Percentiles rank a stretch among this genome's conserved stretches.
Evolutionary conservation across 2,888 invertebrate species (phyloP).

Genomic region (Amphipoea oculea): DNA sequence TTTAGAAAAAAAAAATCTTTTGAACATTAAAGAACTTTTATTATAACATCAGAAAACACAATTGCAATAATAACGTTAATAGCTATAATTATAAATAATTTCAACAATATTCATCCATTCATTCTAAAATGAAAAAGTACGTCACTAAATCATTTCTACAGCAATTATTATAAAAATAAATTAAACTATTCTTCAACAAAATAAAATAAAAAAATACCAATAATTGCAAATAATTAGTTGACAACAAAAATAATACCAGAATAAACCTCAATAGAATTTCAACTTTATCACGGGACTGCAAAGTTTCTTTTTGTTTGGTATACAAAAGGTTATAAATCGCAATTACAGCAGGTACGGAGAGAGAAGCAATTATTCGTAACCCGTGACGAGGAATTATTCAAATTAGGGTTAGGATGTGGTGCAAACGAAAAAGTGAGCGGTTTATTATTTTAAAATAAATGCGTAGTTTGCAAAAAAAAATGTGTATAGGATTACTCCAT

Average conservation of each 20-base stretch:
- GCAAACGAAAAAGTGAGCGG: constrained; percentile 26
- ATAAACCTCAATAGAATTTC: constrained; percentile 5
- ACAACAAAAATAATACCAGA: constrained; percentile 30
- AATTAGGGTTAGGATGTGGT: constrained; percentile 67
- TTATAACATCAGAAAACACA: neutral
- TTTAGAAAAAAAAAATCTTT: neutral
- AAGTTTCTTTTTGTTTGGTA: constrained; percentile 48
- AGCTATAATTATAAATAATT: constrained; percentile 3
- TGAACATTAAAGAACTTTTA: neutral
- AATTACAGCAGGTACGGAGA: constrained; percentile 77
- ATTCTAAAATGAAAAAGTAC: constrained; percentile 43
- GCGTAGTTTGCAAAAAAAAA: neutral
- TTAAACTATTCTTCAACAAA: constrained; percentile 20
- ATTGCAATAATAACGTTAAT: constrained; percentile 6
- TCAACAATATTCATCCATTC: constrained; percentile 5
- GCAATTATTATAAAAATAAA: constrained; percentile 44
- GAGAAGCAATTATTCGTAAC: constrained; percentile 74
- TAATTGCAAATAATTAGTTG: constrained; percentile 35
- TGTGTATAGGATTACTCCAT: neutral
- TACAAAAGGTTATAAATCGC: constrained; percentile 75
- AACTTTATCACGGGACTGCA: constrained; percentile 12
- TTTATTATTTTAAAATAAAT: neutral
- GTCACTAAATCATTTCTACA: constrained; percentile 50
- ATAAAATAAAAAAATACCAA: constrained; percentile 26
- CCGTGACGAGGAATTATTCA: constrained; percentile 79